phyloP scores from a whole-genome alignment of 2,888 invertebrate genomes.

The Heliconius cydno region DNA sequence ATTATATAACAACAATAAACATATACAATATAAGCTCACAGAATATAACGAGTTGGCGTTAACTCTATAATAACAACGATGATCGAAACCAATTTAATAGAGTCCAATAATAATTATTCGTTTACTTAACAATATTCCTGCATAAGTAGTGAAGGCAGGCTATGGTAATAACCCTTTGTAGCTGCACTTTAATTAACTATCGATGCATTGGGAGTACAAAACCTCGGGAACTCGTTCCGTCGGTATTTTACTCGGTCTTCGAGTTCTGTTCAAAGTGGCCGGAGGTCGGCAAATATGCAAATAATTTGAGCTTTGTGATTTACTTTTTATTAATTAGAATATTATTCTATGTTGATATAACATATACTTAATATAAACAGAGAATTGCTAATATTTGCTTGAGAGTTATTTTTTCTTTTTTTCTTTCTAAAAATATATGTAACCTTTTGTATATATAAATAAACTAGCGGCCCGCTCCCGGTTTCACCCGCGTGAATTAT shows the following conservation, averaged over 20 bases:
- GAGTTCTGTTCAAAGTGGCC: constrained; percentile 14
- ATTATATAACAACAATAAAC: not conserved
- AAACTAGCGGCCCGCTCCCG: no score
- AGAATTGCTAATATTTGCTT: not conserved
- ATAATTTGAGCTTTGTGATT: constrained; percentile 5
- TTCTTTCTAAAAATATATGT: no score
- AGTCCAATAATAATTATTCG: constrained; percentile 36
- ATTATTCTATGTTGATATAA: constrained; percentile 18
- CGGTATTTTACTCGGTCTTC: constrained; percentile 7
- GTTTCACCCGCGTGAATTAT: no score
- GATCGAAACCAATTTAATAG: constrained; percentile 20
- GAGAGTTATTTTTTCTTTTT: no score
- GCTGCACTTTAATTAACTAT: constrained; percentile 36
- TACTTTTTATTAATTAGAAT: constrained; percentile 17
- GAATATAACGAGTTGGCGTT: not conserved
- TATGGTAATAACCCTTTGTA: constrained; percentile 42
- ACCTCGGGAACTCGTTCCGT: not conserved
- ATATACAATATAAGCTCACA: not conserved
- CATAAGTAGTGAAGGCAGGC: constrained; percentile 13
- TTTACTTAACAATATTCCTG: constrained; percentile 35
- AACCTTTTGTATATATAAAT: no score
- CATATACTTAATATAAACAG: not conserved
- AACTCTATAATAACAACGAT: constrained; percentile 19
- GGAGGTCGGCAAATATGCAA: constrained; percentile 20
- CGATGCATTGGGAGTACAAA: constrained; percentile 31